Evolutionary conservation across 2,113 vertebrate genomes (phyloP).

Genomic region (Anoplopoma fimbria): DNA sequence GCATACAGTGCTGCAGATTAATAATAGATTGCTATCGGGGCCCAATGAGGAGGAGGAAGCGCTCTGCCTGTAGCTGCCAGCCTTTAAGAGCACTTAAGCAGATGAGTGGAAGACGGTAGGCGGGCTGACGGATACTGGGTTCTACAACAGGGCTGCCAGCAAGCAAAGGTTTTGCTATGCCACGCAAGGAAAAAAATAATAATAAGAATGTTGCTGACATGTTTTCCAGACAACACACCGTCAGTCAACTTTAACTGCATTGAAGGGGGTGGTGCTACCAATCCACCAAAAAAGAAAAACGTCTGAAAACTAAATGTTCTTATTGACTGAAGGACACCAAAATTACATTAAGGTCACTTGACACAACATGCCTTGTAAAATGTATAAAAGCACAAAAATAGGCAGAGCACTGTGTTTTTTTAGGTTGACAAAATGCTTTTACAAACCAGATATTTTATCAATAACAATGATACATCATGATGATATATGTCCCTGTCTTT

Average conservation of each 20-base stretch:
- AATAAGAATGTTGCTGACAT: neutral
- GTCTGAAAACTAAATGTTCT: neutral
- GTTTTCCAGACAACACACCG: neutral
- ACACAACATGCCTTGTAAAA: neutral
- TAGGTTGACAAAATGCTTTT: neutral
- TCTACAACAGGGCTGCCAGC: slow-evolving; percentile 37
- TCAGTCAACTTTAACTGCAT: neutral
- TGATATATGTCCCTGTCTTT: neutral
- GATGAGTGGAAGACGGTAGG: slow-evolving; percentile 71
- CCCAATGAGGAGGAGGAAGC: slow-evolving; percentile 57
- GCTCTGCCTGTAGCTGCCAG: slow-evolving; percentile 57
- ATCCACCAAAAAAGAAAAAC: neutral
- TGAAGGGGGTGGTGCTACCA: neutral
- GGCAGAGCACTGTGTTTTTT: neutral
- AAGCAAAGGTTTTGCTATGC: slow-evolving; percentile 39
- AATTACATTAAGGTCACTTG: neutral
- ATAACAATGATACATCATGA: neutral
- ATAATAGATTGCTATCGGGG: slow-evolving; percentile 76
- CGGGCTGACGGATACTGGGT: slow-evolving; percentile 41
- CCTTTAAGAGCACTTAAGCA: slow-evolving; percentile 76
- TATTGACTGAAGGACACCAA: slow-evolving; percentile 1
- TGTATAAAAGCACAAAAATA: neutral
- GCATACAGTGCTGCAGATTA: slow-evolving; percentile 77
- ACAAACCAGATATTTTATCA: neutral
- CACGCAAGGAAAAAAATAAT: neutral